A percentile compares a stretch with the other conserved stretches of the same genome.
Evolutionary conservation across 1,140 invertebrate species (phyloP).

Genomic region (Coelopa frigida): DNA sequence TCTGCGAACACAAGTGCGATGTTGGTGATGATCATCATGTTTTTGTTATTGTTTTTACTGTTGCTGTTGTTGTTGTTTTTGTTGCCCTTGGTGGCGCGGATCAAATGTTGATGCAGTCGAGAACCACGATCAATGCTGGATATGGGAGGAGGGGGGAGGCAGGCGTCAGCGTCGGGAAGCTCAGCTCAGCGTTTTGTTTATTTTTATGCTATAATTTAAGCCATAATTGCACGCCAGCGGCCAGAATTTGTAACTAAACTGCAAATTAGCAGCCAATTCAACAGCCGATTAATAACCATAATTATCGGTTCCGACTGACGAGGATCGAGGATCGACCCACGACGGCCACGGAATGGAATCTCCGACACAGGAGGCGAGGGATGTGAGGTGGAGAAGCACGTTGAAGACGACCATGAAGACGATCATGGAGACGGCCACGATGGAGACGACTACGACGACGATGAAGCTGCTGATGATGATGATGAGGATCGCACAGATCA

Average conservation of each 20-base stretch:
- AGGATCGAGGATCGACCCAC: too few relatives aligned
- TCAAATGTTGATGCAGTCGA: too few relatives aligned
- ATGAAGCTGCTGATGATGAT: too few relatives aligned
- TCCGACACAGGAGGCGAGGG: too few relatives aligned
- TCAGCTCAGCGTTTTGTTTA: slow-evolving; percentile 40
- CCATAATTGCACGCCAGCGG: slow-evolving; percentile 46
- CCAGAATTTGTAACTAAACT: slow-evolving; percentile 48
- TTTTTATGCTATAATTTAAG: slow-evolving; percentile 47
- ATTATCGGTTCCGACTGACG: slow-evolving; percentile 44
- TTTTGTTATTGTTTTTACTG: slow-evolving; percentile 1
- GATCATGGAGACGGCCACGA: too few relatives aligned
- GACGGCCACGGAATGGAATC: too few relatives aligned
- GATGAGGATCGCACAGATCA: too few relatives aligned
- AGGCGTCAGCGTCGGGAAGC: neutral
- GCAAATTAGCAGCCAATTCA: slow-evolving; percentile 49
- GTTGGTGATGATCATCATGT: neutral
- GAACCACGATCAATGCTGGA: too few relatives aligned
- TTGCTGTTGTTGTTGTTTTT: slow-evolving; percentile 1
- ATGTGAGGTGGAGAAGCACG: too few relatives aligned
- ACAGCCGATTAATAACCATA: slow-evolving; percentile 48
- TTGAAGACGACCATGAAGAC: too few relatives aligned
- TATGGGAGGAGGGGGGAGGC: neutral
- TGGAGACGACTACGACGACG: too few relatives aligned
- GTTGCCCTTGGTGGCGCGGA: neutral
- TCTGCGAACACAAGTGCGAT: neutral